These are phyloP conservation scores for Petrolisthes cinctipes DNA, from an alignment of 2,888 invertebrate genomes.

Conservation along the genomic window DNA sequence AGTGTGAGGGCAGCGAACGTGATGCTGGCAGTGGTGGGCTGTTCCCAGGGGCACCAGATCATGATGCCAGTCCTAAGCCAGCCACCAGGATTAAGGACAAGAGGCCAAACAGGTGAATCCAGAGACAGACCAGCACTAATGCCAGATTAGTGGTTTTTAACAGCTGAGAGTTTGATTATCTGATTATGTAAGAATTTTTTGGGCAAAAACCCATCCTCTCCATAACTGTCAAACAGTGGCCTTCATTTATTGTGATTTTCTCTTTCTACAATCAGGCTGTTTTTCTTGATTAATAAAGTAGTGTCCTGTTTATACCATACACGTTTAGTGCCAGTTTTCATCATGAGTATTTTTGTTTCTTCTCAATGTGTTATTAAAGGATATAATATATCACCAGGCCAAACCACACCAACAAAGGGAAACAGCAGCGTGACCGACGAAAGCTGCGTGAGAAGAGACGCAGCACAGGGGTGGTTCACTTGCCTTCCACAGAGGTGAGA, in stretches of 20 bases:
- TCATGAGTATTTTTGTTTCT: background rate
- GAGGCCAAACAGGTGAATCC: constrained; percentile 68
- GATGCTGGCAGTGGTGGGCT: constrained; percentile 62
- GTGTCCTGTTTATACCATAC: background rate
- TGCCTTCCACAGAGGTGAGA: constrained; percentile 75
- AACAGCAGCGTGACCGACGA: constrained; percentile 73
- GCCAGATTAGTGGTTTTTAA: too few relatives aligned
- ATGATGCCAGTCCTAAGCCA: constrained; percentile 71
- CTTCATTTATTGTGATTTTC: background rate
- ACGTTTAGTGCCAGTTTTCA: background rate
- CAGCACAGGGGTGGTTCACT: constrained; percentile 74
- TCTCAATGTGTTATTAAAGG: too few relatives aligned
- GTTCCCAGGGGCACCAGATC: constrained; percentile 67
- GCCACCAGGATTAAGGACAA: constrained; percentile 71
- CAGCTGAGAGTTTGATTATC: too few relatives aligned
- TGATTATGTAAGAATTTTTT: too few relatives aligned
- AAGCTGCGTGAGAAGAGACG: constrained; percentile 75
- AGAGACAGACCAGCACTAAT: background rate
- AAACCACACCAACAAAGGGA: constrained; percentile 66
- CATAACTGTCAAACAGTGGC: background rate
- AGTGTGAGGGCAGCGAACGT: constrained; percentile 66
- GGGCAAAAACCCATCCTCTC: background rate
- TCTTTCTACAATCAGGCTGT: background rate
- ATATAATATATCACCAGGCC: constrained; percentile 57
- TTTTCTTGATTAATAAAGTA: background rate